Evolutionary conservation across 2,797 vertebrate species (phyloP), one percentile per base, ranked within the genome.

Genomic region (Cetoscarus ocellatus): DNA sequence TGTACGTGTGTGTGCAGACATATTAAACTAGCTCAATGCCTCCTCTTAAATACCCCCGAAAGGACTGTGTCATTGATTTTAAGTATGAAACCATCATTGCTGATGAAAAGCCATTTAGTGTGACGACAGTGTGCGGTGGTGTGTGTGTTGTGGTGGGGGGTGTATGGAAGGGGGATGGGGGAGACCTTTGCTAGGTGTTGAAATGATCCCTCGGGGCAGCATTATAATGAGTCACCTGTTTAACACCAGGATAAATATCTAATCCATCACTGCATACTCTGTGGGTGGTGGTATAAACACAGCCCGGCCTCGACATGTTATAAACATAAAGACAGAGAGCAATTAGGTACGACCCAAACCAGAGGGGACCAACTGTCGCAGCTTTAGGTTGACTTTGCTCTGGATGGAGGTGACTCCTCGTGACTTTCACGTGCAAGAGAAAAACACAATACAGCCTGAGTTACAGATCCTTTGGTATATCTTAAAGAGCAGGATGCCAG

Each of bases 41-140:
- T 69, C 77, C 70, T 82, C 66, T 77, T 74, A 76, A 81, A 86
- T 59, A 77, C 51, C 73, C 69, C 73, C 47, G 34, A 76, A 80
- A 84, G 79, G 73, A 88, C 67, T 50, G 70, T 84, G 65, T 84
- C 80, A 91, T 93, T 91, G 88, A 93, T 92, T 89, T 84, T 78
- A 82, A 39, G 64, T 80, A 80, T 86, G 73, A 90, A 90, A 84
- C 74, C 63, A 84, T 87, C 68, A 70, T 69, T 83, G 62, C 71
- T 88, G 87, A 90, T 82, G 83, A 89, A 83, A 75, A 89, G 79
- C 62, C 73, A 84, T 90, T 92, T 88, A 90, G 80, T 73, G 51
- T 75, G 73, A 80, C 60, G 75, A 62, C 65, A 51, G 43, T 49
- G 18, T 65, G 51, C 2, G 15, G n/a, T 14, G 14, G 12, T 35